phyloP scores from a whole-genome alignment of 2,797 vertebrate genomes.

The Bovichtus variegatus region DNA sequence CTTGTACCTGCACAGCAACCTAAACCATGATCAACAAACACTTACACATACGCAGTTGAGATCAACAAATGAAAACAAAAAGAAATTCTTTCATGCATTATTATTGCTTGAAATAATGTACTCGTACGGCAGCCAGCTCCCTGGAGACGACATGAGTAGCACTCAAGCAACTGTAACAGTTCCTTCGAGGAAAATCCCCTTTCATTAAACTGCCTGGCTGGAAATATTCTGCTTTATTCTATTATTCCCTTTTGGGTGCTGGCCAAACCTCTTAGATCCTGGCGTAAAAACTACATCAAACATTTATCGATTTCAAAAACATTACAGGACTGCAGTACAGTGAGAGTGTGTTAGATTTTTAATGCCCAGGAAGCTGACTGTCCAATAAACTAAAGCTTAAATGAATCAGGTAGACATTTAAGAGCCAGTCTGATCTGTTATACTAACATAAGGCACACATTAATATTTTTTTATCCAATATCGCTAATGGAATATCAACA shows the following conservation, averaged over 20 bases:
- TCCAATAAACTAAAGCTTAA: constrained; percentile 36
- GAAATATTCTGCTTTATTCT: constrained; percentile 25
- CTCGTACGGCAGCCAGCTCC: neutral
- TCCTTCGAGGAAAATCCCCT: neutral
- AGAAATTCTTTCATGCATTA: neutral
- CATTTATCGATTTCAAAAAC: constrained; percentile 34
- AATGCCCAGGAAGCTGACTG: constrained; percentile 44
- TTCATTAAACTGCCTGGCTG: constrained; percentile 6
- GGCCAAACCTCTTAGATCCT: constrained; percentile 23
- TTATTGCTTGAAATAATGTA: neutral
- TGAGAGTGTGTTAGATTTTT: constrained; percentile 19
- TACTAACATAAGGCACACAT: constrained; percentile 27
- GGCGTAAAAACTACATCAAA: constrained; percentile 37
- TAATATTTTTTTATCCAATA: constrained; percentile 32
- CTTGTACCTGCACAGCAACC: constrained; percentile 66
- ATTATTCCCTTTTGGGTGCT: constrained; percentile 15
- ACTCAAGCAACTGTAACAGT: neutral
- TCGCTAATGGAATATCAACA: constrained; percentile 52
- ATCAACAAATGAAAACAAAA: neutral
- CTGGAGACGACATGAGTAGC: neutral
- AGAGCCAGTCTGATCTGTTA: constrained; percentile 37
- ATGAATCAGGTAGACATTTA: constrained; percentile 38
- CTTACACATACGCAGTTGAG: neutral
- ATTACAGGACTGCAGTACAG: constrained; percentile 7
- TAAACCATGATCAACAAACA: constrained; percentile 47